These are phyloP conservation scores for Phalacrocorax brasilianus DNA, from an alignment of 2,113 vertebrate species.

Conservation along the genomic window DNA sequence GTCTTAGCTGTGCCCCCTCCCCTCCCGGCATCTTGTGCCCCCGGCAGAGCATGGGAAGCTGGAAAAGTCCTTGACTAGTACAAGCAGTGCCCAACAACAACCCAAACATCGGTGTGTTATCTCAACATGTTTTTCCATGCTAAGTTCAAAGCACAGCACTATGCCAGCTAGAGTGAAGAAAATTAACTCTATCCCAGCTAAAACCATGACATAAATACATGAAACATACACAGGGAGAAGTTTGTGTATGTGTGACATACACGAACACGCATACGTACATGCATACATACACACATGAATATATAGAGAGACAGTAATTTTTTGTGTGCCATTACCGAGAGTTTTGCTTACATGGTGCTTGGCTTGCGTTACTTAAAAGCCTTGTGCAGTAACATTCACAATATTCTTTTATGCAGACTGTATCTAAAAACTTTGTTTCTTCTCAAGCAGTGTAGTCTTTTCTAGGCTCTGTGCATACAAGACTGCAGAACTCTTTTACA, in stretches of 20 bases:
- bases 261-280: not conserved
- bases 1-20: too few species aligned
- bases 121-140: too few species aligned
- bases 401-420: not conserved
- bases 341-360: not conserved
- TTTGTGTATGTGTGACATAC: not conserved
- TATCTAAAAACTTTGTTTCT: not conserved
- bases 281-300: too few species aligned
- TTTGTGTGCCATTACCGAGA: not conserved
- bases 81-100: too few species aligned
- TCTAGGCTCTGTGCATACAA: not conserved
- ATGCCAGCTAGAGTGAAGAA: too few species aligned
- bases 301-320: not conserved
- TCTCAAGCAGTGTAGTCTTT: not conserved
- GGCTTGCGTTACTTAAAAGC: not conserved
- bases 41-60: too few species aligned
- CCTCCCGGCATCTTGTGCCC: too few species aligned
- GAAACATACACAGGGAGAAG: not conserved
- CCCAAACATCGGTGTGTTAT: too few species aligned
- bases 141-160: too few species aligned
- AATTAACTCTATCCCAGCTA: too few species aligned
- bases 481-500: not conserved
- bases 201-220: not conserved
- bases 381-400: not conserved
- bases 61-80: too few species aligned